Evolutionary conservation across 1,140 invertebrate species (phyloP).

Genomic region (Formica selysi): DNA sequence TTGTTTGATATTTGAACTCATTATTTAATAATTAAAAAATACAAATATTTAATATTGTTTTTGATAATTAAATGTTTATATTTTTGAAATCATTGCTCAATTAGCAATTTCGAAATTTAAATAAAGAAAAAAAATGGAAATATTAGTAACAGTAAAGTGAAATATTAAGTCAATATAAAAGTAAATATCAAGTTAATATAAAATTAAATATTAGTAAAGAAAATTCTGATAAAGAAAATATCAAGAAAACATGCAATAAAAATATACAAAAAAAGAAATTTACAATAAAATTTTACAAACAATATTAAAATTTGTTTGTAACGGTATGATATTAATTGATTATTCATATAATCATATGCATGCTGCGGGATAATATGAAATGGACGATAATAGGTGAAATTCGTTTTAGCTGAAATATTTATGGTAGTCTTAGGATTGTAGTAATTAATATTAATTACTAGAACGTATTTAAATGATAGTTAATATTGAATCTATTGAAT

Average conservation of each 20-base stretch:
- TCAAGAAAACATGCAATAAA: background rate
- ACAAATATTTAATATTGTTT: background rate
- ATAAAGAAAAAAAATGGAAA: too few relatives aligned
- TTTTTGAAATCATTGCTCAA: background rate
- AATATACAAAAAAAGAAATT: background rate
- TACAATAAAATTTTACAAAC: slow-evolving; percentile 7
- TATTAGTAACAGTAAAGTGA: background rate
- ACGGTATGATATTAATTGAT: background rate
- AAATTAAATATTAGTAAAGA: background rate
- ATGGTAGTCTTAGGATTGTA: slow-evolving; percentile 22
- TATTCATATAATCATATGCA: slow-evolving; percentile 30
- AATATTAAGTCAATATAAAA: background rate
- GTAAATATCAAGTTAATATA: background rate
- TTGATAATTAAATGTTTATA: background rate
- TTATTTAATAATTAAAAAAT: too few relatives aligned
- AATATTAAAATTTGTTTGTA: slow-evolving; percentile 1
- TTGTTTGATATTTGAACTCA: too few relatives aligned
- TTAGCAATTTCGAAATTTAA: background rate
- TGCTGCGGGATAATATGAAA: slow-evolving; percentile 16
- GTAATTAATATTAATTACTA: slow-evolving; percentile 55
- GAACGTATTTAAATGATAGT: slow-evolving; percentile 43
- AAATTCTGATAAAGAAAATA: background rate
- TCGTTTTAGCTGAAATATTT: slow-evolving; percentile 19
- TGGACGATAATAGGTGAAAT: slow-evolving; percentile 23
- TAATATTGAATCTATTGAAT: slow-evolving; percentile 41